phyloP scores from a whole-genome alignment of 2,888 invertebrate species.

The Caenorhabditis panamensis region DNA sequence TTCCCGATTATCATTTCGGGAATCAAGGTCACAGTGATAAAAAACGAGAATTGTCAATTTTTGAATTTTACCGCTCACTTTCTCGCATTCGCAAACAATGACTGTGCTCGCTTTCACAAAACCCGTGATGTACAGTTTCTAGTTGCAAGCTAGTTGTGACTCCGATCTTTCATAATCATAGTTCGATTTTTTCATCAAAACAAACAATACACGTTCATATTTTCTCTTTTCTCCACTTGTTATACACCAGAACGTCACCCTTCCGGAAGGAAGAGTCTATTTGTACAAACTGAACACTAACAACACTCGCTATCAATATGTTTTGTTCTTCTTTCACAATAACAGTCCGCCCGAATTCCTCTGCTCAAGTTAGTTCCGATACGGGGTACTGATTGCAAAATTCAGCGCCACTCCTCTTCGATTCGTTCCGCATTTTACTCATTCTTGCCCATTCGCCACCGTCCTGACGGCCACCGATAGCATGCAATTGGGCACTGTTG shows the following conservation, averaged over 20 bases:
- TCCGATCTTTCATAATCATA: no score
- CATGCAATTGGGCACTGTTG: constrained; percentile 45
- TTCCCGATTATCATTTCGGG: constrained; percentile 31
- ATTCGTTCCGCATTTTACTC: background rate
- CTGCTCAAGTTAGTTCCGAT: constrained; percentile 4
- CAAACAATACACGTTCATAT: background rate
- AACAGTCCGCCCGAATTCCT: constrained; percentile 28
- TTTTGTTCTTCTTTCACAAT: constrained; percentile 36
- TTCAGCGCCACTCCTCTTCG: background rate
- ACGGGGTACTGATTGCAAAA: constrained; percentile 1
- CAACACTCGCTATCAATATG: constrained; percentile 27
- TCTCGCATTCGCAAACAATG: constrained; percentile 49
- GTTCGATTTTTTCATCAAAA: background rate
- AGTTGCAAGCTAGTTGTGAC: no score
- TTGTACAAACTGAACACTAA: constrained; percentile 23
- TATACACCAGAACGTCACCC: constrained; percentile 15
- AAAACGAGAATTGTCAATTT: constrained; percentile 19
- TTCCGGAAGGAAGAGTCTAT: constrained; percentile 33
- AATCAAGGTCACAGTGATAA: constrained; percentile 51
- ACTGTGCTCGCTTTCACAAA: constrained; percentile 42
- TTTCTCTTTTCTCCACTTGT: no score
- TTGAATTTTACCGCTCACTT: constrained; percentile 51
- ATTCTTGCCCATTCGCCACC: constrained; percentile 12
- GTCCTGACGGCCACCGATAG: background rate
- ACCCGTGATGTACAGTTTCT: constrained; percentile 45